Evolutionary conservation across 2,797 vertebrate species (phyloP).

Genomic region (Pelobates cultripes): DNA sequence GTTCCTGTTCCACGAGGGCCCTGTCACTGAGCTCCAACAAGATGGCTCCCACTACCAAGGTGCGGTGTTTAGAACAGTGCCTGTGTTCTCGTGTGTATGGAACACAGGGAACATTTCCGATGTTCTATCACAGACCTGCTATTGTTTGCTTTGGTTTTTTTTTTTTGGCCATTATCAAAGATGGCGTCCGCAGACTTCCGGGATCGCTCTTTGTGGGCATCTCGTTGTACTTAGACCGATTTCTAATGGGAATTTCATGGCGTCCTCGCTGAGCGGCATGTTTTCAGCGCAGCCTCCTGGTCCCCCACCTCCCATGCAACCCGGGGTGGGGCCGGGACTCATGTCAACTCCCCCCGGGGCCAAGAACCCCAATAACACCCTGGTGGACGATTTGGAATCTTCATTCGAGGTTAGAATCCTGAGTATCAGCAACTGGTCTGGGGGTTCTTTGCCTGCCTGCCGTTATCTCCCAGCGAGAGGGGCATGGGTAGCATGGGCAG

Average conservation of each 20-base stretch:
- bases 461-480: no score
- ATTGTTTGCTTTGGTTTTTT: no score
- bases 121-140: no score
- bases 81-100: no score
- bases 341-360: slow-evolving; percentile 72
- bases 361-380: slow-evolving; percentile 75
- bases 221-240: not conserved
- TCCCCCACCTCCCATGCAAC: slow-evolving; percentile 72
- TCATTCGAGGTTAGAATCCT: slow-evolving; percentile 85
- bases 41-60: no score
- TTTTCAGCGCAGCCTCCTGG: slow-evolving; percentile 79
- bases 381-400: slow-evolving; percentile 93
- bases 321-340: slow-evolving; percentile 77
- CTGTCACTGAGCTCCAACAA: no score
- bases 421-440: not conserved
- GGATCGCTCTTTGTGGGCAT: not conserved
- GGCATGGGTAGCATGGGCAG: no score
- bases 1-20: no score
- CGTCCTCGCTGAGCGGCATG: slow-evolving; percentile 85
- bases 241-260: slow-evolving; percentile 68
- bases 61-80: no score
- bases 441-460: no score
- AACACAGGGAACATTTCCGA: no score
- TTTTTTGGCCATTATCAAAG: not conserved
- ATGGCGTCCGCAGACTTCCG: slow-evolving; percentile 18